A percentile compares a stretch with the other conserved stretches of the same genome.
phyloP scores from a whole-genome alignment of 2,888 invertebrate species.

The Metacarcinus magister region DNA sequence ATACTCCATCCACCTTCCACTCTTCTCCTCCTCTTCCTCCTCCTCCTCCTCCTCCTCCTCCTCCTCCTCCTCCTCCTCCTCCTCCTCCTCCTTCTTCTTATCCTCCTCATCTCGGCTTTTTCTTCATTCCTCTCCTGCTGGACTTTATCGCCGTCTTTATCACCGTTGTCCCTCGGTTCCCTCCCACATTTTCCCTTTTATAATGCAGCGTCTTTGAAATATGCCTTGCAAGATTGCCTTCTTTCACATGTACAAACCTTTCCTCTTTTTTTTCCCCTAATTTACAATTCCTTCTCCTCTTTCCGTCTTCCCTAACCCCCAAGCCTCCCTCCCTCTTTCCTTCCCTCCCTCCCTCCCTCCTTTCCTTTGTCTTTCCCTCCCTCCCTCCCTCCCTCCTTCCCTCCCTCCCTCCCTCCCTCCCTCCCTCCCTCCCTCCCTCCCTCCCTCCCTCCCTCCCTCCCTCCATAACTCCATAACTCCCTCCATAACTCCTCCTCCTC shows the following conservation, averaged over 20 bases:
- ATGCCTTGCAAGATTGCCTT: slow-evolving; percentile 22
- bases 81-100: neutral
- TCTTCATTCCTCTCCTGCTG: slow-evolving; percentile 16
- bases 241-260: slow-evolving; percentile 16
- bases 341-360: neutral
- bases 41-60: slow-evolving; percentile 4
- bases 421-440: neutral
- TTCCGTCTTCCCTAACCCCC: neutral
- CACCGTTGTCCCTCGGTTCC: neutral
- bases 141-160: slow-evolving; percentile 36
- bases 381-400: neutral
- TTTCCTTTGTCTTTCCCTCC: neutral
- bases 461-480: too few relatives aligned
- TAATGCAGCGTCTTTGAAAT: slow-evolving; percentile 10
- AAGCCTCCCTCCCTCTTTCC: neutral
- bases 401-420: neutral
- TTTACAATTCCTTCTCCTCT: neutral
- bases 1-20: neutral
- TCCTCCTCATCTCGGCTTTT: slow-evolving; percentile 27
- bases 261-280: neutral
- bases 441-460: neutral
- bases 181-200: neutral
- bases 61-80: neutral
- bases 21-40: slow-evolving; percentile 16
- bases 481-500: too few relatives aligned